A percentile compares a stretch with the other conserved stretches of the same genome.
These are phyloP conservation scores for Isurus oxyrinchus DNA, from an alignment of 2,113 vertebrate genomes.

Conservation along the genomic window DNA sequence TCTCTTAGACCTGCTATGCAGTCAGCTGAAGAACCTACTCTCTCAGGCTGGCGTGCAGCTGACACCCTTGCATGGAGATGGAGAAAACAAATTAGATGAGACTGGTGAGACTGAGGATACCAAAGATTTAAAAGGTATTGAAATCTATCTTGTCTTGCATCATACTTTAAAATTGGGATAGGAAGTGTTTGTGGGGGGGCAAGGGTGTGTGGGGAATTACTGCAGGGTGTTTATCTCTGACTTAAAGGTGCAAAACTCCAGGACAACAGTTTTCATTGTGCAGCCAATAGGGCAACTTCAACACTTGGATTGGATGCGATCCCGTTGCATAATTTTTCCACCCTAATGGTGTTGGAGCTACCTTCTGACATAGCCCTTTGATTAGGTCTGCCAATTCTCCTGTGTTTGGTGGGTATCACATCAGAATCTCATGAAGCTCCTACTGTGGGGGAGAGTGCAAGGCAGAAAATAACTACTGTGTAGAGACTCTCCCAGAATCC, in stretches of 20 bases:
- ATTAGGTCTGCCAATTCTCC: background rate
- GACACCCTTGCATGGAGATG: constrained; percentile 67
- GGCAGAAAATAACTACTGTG: background rate
- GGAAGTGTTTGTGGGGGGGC: background rate
- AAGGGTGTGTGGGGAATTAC: background rate
- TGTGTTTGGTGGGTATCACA: background rate
- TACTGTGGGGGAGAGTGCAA: background rate
- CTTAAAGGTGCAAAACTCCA: background rate
- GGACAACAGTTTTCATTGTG: background rate
- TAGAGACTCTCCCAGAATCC: background rate
- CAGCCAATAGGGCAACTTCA: background rate
- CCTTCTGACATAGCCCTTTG: background rate
- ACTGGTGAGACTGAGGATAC: constrained; percentile 66
- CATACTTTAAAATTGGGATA: background rate
- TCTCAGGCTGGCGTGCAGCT: constrained; percentile 81
- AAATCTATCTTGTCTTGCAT: background rate
- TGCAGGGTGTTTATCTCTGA: background rate
- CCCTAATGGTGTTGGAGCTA: background rate
- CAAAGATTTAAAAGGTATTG: constrained; percentile 81
- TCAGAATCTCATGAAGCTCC: background rate
- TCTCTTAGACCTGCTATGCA: constrained; percentile 87
- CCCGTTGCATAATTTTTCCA: background rate
- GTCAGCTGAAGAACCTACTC: constrained; percentile 90
- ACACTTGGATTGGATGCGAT: background rate
- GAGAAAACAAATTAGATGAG: constrained; percentile 64